Base-by-base conservation (phyloP, 2,888 invertebrate genomes). In the Lasioglossum zephyrum region DNA sequence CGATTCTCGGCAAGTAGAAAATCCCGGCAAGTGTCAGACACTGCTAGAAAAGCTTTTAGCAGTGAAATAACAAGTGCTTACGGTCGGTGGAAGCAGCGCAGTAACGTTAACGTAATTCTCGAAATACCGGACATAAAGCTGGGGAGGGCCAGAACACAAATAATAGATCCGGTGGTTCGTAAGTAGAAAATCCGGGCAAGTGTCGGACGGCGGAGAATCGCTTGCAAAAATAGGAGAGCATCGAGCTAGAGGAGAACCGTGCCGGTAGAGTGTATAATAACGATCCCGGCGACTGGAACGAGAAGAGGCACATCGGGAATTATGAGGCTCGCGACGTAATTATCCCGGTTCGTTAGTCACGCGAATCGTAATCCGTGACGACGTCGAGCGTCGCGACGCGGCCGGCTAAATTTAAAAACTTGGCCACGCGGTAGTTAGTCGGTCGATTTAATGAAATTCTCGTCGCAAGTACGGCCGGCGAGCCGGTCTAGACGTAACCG, bases 391-490 rank as follows among this genome's bases (percentile, higher is more conserved):
- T 31, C 73, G 36, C 16, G 36, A 26, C 60, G 26, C 60, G 26
- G 66, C 39, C 66, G 53, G 73, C 84, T 74, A 83, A 91, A 91
- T 88, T 92, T 89, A 92, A 92, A 93, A 91, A 92, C 86, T 92
- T 90, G 88, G 90, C 90, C 91, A 90, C 87, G 84, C 85, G 88
- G 90, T 89, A 92, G 92, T 92, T 91, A 89, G 91, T 90, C 88
- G 88, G 89, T 86, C 92, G 92, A 92, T 93, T 93, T 92, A 92
- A 93, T 92, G 90, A 92, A 93, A 93, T 89, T 92, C 88, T 86
- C 76, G 86, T 86, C 88, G 87, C 88, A 89, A 77, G 92, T 86
- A 87, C 79, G 88, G 77, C 75, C 74, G 47, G 79, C 79, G 74
- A 66, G 84, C 73, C 74, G 57, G 84, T 39, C 47, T 66, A 77